These are phyloP conservation scores for Paratrypauchen microcephalus DNA, from an alignment of 2,797 vertebrate genomes.

Conservation along the genomic window DNA sequence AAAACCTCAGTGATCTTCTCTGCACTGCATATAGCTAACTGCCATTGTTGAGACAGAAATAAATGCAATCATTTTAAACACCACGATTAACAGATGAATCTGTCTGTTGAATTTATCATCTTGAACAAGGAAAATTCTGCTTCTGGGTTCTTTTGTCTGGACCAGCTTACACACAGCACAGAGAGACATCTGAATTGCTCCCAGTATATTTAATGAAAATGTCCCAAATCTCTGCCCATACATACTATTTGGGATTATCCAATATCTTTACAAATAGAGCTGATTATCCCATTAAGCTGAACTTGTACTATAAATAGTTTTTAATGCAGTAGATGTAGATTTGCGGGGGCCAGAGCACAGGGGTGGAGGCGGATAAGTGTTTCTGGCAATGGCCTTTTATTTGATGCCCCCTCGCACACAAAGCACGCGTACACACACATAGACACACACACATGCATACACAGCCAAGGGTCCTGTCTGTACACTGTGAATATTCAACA, in stretches of 20 bases:
- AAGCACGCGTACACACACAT: slow-evolving; percentile 19
- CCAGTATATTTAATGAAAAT: slow-evolving; percentile 75
- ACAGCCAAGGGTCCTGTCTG: slow-evolving; percentile 68
- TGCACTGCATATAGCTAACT: background rate
- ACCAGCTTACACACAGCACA: slow-evolving; percentile 38
- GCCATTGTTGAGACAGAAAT: background rate
- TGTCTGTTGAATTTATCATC: slow-evolving; percentile 6
- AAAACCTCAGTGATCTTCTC: background rate
- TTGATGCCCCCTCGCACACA: slow-evolving; percentile 41
- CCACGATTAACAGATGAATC: slow-evolving; percentile 25
- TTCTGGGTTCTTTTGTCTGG: slow-evolving; percentile 50
- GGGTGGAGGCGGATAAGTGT: slow-evolving; percentile 69
- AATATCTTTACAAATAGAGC: slow-evolving; percentile 80
- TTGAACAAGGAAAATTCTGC: slow-evolving; percentile 29
- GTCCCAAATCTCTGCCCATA: slow-evolving; percentile 74
- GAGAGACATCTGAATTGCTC: slow-evolving; percentile 66
- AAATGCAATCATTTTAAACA: slow-evolving; percentile 10
- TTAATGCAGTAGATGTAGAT: slow-evolving; percentile 77
- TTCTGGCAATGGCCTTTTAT: slow-evolving; percentile 63
- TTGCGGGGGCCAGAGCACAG: slow-evolving; percentile 56
- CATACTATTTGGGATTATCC: slow-evolving; percentile 81
- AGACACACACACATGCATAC: slow-evolving; percentile 23
- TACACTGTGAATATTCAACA: slow-evolving; percentile 71
- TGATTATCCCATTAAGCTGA: slow-evolving; percentile 82
- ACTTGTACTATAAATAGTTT: slow-evolving; percentile 77